Conservation (phyloP, 2,113 vertebrate genomes). For the Erythrocebus patas region DNA sequence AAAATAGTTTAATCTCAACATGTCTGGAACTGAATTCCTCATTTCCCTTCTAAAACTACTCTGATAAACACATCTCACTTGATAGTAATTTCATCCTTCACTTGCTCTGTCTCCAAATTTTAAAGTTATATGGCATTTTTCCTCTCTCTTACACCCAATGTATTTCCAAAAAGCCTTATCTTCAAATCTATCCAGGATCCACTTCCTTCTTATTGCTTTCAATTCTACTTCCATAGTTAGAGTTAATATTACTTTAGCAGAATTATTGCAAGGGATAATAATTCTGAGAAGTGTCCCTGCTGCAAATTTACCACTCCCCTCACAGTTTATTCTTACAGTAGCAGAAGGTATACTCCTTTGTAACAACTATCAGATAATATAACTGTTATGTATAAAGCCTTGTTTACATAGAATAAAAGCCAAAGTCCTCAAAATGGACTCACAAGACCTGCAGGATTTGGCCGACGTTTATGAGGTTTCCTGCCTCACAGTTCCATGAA, state of each 20-base stretch:
- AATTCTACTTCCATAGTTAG: not conserved
- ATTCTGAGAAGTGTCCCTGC: not conserved
- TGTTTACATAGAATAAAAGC: not conserved
- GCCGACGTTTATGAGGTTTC: not conserved
- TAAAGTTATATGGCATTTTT: not conserved
- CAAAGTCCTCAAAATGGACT: not conserved
- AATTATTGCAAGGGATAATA: not conserved
- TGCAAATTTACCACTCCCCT: not conserved
- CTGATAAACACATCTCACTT: not conserved
- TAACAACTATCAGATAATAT: not conserved
- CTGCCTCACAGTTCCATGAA: not conserved
- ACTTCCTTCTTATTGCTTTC: not conserved
- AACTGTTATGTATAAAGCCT: not conserved
- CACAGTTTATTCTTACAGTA: not conserved
- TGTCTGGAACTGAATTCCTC: not conserved
- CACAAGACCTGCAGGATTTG: not conserved
- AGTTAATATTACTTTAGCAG: not conserved
- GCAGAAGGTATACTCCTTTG: not conserved
- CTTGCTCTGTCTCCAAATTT: not conserved
- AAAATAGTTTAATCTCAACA: not conserved
- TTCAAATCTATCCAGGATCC: not conserved
- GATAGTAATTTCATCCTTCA: not conserved
- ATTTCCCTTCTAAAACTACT: not conserved
- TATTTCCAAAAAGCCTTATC: not conserved
- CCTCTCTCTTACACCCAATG: not conserved